Evolutionary conservation across 2,113 vertebrate species (phyloP).

Genomic region (Saccopteryx bilineata): DNA sequence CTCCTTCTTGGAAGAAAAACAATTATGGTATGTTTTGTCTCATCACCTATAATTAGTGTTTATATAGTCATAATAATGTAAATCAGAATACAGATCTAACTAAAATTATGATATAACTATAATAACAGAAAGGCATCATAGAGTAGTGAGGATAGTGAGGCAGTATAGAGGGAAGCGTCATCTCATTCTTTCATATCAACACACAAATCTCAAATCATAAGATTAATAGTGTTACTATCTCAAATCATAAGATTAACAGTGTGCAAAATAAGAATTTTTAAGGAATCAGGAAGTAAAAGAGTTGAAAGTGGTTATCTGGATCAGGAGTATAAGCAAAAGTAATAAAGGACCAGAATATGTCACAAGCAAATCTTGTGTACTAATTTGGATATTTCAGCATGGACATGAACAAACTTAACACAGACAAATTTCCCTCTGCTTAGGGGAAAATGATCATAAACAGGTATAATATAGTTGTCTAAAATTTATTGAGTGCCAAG

Average conservation of each 20-base stretch:
- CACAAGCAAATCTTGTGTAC: not conserved
- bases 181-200: not conserved
- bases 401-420: not conserved
- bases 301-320: not conserved
- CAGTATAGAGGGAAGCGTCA: not conserved
- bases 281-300: not conserved
- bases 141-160: too few relatives aligned
- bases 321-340: not conserved
- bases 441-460: not conserved
- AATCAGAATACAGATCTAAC: not conserved
- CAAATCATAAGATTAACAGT: not conserved
- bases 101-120: slow-evolving; percentile 19
- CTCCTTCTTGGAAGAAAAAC: slow-evolving; percentile 13
- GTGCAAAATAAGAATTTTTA: slow-evolving; percentile 47
- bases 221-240: not conserved
- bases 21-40: not conserved
- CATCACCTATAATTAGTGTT: not conserved
- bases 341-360: not conserved
- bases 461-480: not conserved
- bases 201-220: not conserved
- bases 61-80: not conserved
- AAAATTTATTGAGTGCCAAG: not conserved
- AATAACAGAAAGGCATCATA: not conserved
- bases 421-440: slow-evolving; percentile 12
- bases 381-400: not conserved